A percentile compares a stretch with the other conserved stretches of the same genome.
Evolutionary conservation across 2,797 vertebrate genomes (phyloP).

Genomic region (Hydrophis major): DNA sequence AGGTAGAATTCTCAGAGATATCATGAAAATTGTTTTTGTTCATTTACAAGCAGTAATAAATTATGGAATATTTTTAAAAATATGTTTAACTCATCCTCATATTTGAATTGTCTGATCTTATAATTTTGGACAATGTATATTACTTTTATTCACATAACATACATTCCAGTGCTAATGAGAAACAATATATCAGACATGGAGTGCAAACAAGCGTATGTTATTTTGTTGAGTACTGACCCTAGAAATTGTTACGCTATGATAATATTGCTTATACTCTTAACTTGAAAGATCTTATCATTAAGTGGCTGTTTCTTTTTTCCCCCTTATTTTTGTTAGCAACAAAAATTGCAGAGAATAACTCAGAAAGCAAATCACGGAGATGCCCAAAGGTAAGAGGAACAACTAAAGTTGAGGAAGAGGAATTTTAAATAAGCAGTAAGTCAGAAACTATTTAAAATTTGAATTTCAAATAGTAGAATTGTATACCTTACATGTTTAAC

Average conservation of each 20-base stretch:
- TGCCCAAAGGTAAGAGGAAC: constrained; percentile 75
- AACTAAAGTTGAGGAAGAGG: neutral
- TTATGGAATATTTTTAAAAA: neutral
- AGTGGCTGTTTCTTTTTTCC: neutral
- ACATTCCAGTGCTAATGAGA: neutral
- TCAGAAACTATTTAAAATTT: neutral
- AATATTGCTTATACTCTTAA: neutral
- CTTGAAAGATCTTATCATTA: neutral
- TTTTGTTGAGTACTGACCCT: neutral
- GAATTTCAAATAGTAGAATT: constrained; percentile 5
- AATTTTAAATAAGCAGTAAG: neutral
- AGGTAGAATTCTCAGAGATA: neutral
- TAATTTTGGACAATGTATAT: neutral
- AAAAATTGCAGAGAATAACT: constrained; percentile 73
- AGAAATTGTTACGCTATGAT: neutral
- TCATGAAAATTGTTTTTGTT: neutral
- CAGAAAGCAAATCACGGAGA: constrained; percentile 72
- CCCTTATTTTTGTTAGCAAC: constrained; percentile 66
- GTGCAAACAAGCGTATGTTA: neutral
- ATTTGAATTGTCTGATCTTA: neutral
- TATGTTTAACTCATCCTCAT: neutral
- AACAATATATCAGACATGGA: neutral
- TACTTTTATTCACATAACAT: neutral
- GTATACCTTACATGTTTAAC: neutral
- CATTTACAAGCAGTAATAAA: neutral